Evolutionary conservation across 2,113 vertebrate genomes (phyloP).

Genomic region (Rhea pennata): DNA sequence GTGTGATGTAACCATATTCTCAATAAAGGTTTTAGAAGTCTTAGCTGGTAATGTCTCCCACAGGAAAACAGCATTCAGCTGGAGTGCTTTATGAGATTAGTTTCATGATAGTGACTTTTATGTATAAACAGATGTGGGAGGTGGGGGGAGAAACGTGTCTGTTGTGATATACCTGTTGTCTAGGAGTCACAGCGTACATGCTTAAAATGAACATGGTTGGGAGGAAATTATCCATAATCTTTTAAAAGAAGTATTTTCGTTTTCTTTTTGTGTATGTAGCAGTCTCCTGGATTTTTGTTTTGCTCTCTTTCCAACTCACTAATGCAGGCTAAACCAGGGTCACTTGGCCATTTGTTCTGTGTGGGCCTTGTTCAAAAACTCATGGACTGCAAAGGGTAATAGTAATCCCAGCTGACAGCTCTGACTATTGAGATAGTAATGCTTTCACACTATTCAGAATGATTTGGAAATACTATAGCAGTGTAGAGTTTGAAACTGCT

Average conservation of each 20-base stretch:
- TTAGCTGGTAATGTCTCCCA: conserved; percentile 48
- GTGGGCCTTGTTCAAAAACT: background rate
- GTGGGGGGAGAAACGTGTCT: background rate
- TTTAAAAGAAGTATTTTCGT: background rate
- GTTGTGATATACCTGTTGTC: background rate
- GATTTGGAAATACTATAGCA: background rate
- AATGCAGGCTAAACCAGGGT: background rate
- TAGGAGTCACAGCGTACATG: background rate
- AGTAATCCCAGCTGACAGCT: background rate
- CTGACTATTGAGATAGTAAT: background rate
- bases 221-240: background rate
- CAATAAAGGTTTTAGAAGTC: conserved; percentile 57
- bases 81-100: background rate
- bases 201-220: background rate
- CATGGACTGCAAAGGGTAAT: background rate
- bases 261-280: background rate
- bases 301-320: background rate
- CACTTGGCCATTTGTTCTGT: conserved; percentile 20
- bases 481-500: background rate
- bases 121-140: background rate
- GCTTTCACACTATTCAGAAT: background rate
- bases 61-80: conserved; percentile 1
- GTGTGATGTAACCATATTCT: conserved; percentile 53
- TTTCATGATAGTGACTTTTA: background rate
- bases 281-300: background rate